Base-by-base conservation (phyloP, 2,113 vertebrate genomes). In the Piprites chloris region DNA sequence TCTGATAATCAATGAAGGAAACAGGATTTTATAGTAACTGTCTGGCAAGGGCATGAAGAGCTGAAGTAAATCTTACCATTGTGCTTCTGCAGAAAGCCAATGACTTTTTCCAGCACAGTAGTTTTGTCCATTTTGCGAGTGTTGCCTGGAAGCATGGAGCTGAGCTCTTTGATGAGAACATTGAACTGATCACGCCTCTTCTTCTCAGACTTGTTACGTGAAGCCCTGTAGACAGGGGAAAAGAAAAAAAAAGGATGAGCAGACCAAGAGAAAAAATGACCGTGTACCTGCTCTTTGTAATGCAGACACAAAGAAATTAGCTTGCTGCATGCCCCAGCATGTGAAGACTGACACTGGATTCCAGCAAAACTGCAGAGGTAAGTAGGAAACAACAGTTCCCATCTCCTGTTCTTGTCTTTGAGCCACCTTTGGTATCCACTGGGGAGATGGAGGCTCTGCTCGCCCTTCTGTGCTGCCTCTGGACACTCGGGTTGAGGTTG, bases 141-240 rank as follows among this genome's bases (percentile, higher is more conserved):
- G 93, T 98, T 98, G 75, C 98, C 98, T 47, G 98, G 98, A 93
- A 98, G 98, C 98, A 98, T 98, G 90, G 98, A 98, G 93, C 98
- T 98, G 72, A 98, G 98, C 87, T 98, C 98, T 95, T 98, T 98
- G 96, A 98, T 98, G 92, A 98, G 98, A 86, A 98, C 96, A 97
- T 98, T 98, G 96, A 98, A 98, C 93, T 98, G 98, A 95, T 98
- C 98, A 0, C 98, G 98, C 77, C 98, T 98, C 87, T 98, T 98
- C 97, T 98, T 98, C 96, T 98, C 98, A 96, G 98, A 98, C 96
- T 98, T 98, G 94, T 98, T 98, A 96, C 98, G 97, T 2, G 98
- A 98, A 95, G 98, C 98, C 98, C 98, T 98, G 92, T 24, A 87
- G 97, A 96, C 32, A 84, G 41, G 37, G 26, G 4, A 23, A 24